Conservation (phyloP, 1,140 invertebrate species). For the Drosophila pseudoobscura region DNA sequence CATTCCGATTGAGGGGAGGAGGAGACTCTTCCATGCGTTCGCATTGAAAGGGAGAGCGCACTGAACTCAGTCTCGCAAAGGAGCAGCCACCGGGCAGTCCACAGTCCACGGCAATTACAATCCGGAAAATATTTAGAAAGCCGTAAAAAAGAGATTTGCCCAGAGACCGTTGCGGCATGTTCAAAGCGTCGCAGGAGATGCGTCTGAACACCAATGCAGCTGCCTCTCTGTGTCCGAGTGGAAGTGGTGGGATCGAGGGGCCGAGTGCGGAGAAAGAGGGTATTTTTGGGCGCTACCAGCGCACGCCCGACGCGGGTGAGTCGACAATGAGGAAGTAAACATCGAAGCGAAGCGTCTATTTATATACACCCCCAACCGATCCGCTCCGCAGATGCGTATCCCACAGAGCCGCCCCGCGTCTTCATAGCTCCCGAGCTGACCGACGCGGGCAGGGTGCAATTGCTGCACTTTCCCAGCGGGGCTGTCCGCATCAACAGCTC, state of each 20-base stretch:
- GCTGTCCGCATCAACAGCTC: conserved; percentile 62
- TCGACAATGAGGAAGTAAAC: conserved; percentile 58
- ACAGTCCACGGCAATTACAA: conserved; percentile 34
- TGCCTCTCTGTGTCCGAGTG: conserved; percentile 10
- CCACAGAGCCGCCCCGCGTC: conserved; percentile 59
- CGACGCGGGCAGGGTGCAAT: conserved; percentile 68
- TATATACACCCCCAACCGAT: conserved; percentile 24
- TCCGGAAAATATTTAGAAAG: conserved; percentile 41
- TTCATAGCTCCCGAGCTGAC: conserved; percentile 78
- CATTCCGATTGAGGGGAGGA: conserved; percentile 10
- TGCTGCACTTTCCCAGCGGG: conserved; percentile 77
- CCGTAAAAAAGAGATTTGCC: conserved; percentile 15
- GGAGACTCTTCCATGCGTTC: conserved; percentile 2
- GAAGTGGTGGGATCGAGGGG: conserved; percentile 37
- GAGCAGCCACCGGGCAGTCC: conserved; percentile 41
- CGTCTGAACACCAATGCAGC: conserved; percentile 65
- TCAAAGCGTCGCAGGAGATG: conserved; percentile 80
- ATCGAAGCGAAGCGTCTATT: conserved; percentile 56
- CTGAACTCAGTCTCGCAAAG: conserved; percentile 54
- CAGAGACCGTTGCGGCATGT: conserved; percentile 56
- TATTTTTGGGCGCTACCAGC: conserved; percentile 81
- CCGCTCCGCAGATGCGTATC: conserved; percentile 68
- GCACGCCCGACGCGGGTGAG: conserved; percentile 80
- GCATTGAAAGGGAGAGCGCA: conserved; percentile 18
- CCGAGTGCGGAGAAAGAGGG: conserved; percentile 58